phyloP scores from a whole-genome alignment of 2,113 vertebrate species.

The Catharus fuscescens region DNA sequence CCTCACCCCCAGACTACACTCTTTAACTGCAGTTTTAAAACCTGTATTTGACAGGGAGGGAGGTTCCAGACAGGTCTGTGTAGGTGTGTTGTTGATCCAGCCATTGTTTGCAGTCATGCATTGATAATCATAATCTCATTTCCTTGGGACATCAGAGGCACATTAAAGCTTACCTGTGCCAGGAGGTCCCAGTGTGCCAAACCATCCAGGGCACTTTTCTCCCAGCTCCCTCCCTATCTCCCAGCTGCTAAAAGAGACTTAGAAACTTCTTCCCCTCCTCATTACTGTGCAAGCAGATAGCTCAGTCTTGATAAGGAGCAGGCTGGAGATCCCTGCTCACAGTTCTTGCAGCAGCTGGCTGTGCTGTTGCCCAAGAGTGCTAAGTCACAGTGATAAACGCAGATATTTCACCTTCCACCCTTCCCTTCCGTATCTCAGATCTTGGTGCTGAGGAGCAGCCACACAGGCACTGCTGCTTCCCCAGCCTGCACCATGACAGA shows the following conservation, averaged over 20 bases:
- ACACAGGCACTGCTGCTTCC: background rate
- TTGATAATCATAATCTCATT: background rate
- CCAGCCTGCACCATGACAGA: background rate
- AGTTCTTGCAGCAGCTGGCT: background rate
- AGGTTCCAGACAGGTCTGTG: background rate
- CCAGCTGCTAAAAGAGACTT: background rate
- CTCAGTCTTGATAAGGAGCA: background rate
- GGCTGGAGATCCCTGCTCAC: background rate
- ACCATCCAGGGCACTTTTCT: background rate
- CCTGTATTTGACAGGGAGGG: rapidly evolving
- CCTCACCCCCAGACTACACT: background rate
- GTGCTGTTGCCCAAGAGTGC: background rate
- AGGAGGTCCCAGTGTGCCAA: background rate
- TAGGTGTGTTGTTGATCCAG: background rate
- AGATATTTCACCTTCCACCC: background rate
- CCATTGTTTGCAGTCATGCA: background rate
- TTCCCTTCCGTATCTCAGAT: background rate
- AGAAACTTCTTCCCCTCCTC: background rate
- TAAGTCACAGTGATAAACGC: background rate
- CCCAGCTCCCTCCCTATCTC: background rate
- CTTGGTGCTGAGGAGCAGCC: background rate
- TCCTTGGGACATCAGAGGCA: background rate
- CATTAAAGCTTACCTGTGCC: rapidly evolving
- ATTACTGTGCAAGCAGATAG: background rate
- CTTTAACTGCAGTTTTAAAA: background rate